These are phyloP conservation scores for Eucidaris tribuloides DNA, from an alignment of 35 echinoderm and acorn worm species.

Conservation along the genomic window DNA sequence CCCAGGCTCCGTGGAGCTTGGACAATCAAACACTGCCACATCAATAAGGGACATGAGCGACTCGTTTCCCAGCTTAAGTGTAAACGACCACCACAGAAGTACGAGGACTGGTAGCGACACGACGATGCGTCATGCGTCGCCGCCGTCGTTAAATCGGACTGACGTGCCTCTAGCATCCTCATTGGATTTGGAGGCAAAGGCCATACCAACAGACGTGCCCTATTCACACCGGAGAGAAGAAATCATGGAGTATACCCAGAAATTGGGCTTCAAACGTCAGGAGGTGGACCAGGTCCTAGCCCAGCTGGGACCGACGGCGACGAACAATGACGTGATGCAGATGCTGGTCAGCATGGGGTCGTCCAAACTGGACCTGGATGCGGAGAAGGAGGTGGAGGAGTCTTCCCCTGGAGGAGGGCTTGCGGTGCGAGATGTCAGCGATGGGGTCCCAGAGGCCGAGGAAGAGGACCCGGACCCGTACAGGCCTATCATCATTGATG, in stretches of 20 bases:
- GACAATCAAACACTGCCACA: background rate
- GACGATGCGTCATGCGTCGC: background rate
- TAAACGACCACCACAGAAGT: background rate
- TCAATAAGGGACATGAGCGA: background rate
- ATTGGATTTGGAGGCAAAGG: background rate
- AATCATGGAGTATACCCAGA: constrained; percentile 20
- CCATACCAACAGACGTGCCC: background rate
- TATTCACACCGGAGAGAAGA: background rate
- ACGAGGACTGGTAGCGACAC: background rate
- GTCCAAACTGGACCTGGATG: background rate
- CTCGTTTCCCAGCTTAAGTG: too few species aligned
- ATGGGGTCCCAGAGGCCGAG: background rate
- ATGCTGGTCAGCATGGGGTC: constrained; percentile 25
- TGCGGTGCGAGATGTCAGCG: constrained; percentile 2
- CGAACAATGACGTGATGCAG: constrained; percentile 44
- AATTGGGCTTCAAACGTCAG: constrained; percentile 47
- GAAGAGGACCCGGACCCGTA: constrained; percentile 66
- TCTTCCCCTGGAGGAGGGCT: background rate
- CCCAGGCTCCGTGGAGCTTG: background rate
- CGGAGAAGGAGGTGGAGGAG: background rate
- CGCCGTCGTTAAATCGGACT: background rate
- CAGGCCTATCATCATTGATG: constrained; percentile 95
- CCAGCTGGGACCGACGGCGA: constrained; percentile 48
- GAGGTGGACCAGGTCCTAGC: constrained; percentile 47
- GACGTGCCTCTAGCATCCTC: background rate